Base-by-base conservation (phyloP, 1,140 invertebrate genomes). In the Ctenoplectra terminalis region DNA sequence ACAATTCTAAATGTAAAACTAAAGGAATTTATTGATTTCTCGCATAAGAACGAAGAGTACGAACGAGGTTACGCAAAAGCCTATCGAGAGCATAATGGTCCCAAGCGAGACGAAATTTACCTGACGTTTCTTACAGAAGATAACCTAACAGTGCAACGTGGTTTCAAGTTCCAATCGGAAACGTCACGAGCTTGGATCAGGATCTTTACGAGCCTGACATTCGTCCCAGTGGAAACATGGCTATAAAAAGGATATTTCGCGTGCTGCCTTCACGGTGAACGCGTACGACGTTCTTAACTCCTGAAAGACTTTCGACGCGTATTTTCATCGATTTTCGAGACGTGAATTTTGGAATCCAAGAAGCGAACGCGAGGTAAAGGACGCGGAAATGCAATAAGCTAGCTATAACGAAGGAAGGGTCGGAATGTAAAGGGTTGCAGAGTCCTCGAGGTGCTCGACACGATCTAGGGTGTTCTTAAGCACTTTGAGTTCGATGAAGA, bases 331-430 rank as follows among this genome's bases (percentile, higher is more conserved):
- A 11, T 11, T 15, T 48, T 15, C 8, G 13, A 2, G 13, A 15
- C 7, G 46, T 15, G 7, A 48, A 48, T 11, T 40, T 40, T 40
- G 40, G 8, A 11, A 48, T 48, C 13, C 46, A 11, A 8, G 40
- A 40, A 40, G 40, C 4, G 40, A 9, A 40, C 40, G 40, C 40
- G 9, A 2, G 23, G n/a, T 8, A 9, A 15, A 40, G 11, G 4
- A n/a, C 17, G 15, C 9, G 61, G 34, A 15, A 63, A 11, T 13
- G 23, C 40, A 26, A 63, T 66, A 46, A 37, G 31, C n/a, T 20
- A 46, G n/a, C 4, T 7, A 67, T 71, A 71, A 71, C n/a, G 67
- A 71, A 71, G 54, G 48, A 26, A 54, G 67, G 31, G 67, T 9
- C 20, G 20, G 20, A 17, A 34, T 54, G 37, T 9, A 37, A 71